Base-by-base conservation (phyloP, 2,888 invertebrate genomes). In the Nephrotoma appendiculata region DNA sequence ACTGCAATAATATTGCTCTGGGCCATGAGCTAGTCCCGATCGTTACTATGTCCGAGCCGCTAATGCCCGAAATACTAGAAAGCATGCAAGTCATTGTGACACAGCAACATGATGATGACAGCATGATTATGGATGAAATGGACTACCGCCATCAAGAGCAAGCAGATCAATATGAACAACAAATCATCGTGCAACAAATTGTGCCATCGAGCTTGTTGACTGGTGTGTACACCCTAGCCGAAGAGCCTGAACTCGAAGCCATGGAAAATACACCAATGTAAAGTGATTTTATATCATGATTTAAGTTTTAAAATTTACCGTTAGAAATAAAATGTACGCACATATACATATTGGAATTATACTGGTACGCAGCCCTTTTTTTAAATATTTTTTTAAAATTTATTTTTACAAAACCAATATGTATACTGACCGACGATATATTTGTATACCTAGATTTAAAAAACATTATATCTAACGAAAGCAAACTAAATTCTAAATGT, bases 141-240 rank as follows among this genome's bases (percentile, higher is more conserved):
- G 89, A 19, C 88, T 89, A 48, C 87, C 90, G 9, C 88, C 89
- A 41, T 89, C 89, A 86, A 88, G 89, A n/a, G 88, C 89, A 41
- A 87, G 89, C 41, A 89, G 89, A 84, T 88, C 89, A 86, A 41
- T 87, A 71, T 87, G 41, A 88, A 48, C 88, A 87, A 87, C 83
- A 87, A 86, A 87, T 87, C 7, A 88, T 88, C 52, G 88, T 89
- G 7, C 88, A 89, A 87, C 86, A 86, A 9, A 83, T 86, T 19
- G 83, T 85, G 1, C 31, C 86, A 48, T 6, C 84, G 31, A 89
- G 89, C 44, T 91, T 91, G 41, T 89, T 92, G 86, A 93, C 93
- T 6, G 93, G 93, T 4, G 93, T 93, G 2, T 93, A 93, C 87
- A 93, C 93, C 4, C 89, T 93, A 45, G 92, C 92, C 45, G 93